Percentiles rank a stretch among this genome's conserved stretches.
Conservation (phyloP, 2,888 invertebrate genomes). For the Agonum fuliginosum region DNA sequence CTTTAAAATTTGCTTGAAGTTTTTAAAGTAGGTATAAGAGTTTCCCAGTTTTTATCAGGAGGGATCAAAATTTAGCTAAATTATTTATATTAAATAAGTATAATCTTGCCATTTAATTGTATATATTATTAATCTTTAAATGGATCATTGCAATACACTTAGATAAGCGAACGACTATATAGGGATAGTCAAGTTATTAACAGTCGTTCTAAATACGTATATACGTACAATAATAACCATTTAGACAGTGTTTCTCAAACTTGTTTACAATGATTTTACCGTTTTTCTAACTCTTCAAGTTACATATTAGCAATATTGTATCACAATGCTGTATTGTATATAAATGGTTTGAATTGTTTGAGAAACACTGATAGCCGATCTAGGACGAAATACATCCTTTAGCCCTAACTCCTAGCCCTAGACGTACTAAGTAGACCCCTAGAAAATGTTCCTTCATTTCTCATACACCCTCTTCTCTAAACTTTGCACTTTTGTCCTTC, state of each 20-base stretch:
- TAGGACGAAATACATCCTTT: neutral
- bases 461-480: conserved; percentile 19
- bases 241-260: conserved; percentile 14
- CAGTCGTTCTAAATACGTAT: conserved; percentile 43
- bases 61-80: conserved; percentile 58
- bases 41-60: conserved; percentile 44
- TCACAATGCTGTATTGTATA: no score
- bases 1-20: conserved; percentile 5
- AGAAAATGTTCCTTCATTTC: conserved; percentile 38
- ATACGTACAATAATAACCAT: conserved; percentile 48
- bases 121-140: conserved; percentile 46
- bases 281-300: no score
- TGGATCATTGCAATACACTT: conserved; percentile 49
- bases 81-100: conserved; percentile 45
- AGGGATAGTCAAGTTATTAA: neutral
- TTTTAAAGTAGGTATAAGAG: conserved; percentile 37
- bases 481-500: conserved; percentile 16
- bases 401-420: neutral
- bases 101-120: conserved; percentile 54
- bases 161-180: conserved; percentile 15
- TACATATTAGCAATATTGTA: no score
- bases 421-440: conserved; percentile 23
- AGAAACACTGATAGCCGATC: conserved; percentile 15
- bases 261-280: no score
- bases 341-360: neutral